phyloP scores from a whole-genome alignment of 2,113 vertebrate genomes.

The Tragelaphus buxtoni region DNA sequence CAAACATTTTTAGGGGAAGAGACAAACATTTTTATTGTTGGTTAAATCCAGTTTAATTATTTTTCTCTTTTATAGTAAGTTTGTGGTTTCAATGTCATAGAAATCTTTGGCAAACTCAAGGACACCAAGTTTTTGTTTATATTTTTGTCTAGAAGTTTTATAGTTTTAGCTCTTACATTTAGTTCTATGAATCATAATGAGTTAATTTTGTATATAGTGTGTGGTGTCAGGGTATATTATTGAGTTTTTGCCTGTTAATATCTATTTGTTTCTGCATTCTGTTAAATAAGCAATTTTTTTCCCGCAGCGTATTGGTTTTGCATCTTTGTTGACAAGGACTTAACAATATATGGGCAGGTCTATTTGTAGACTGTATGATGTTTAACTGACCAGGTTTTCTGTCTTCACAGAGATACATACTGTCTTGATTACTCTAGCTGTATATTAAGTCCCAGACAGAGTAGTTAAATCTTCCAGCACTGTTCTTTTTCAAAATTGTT shows the following conservation, averaged over 20 bases:
- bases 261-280: background rate
- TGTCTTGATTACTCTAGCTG: background rate
- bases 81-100: background rate
- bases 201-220: background rate
- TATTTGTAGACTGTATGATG: background rate
- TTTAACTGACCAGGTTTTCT: background rate
- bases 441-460: background rate
- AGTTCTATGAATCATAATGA: background rate
- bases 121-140: background rate
- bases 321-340: background rate
- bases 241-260: background rate
- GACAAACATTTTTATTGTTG: background rate
- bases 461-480: background rate
- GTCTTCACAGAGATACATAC: background rate
- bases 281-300: background rate
- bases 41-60: background rate
- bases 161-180: background rate
- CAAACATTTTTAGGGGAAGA: background rate
- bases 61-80: background rate
- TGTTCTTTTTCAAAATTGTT: conserved; percentile 23
- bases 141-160: background rate
- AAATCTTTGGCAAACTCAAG: background rate
- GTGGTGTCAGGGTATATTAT: background rate
- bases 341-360: background rate
- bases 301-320: background rate